Evolutionary conservation across 35 echinoderm and acorn worm species (phyloP).

Genomic region (Acanthaster planci): DNA sequence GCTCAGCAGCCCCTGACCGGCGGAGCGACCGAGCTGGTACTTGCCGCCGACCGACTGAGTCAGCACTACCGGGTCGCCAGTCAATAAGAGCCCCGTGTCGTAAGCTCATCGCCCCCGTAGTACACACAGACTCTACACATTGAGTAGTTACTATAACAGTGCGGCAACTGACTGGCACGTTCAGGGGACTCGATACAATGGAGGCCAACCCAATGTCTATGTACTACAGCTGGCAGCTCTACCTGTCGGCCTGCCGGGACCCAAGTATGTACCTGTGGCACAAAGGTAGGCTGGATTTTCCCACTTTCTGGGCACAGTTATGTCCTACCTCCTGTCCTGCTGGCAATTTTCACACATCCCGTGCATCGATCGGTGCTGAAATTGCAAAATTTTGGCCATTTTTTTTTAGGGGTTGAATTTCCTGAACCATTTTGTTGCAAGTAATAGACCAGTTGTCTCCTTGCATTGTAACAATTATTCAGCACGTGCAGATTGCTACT

Average conservation of each 20-base stretch:
- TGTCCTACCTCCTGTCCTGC: too few species aligned
- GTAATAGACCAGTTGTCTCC: too few species aligned
- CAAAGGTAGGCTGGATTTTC: constrained; percentile 52
- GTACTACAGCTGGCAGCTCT: constrained; percentile 80
- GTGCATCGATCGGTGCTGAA: too few species aligned
- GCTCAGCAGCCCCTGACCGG: not conserved
- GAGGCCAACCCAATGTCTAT: constrained; percentile 62
- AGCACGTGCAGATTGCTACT: too few species aligned
- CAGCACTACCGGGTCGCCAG: constrained; percentile 8
- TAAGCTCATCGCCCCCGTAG: not conserved
- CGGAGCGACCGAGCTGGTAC: not conserved
- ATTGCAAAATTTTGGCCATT: too few species aligned
- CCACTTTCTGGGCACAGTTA: too few species aligned
- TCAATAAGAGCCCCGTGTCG: not conserved
- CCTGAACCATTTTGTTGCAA: too few species aligned
- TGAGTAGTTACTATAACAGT: not conserved
- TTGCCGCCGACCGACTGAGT: not conserved
- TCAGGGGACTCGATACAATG: constrained; percentile 18
- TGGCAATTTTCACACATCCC: too few species aligned
- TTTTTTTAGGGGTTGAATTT: too few species aligned
- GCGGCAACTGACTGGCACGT: too few species aligned
- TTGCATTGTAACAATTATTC: too few species aligned
- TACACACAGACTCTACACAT: not conserved
- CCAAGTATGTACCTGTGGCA: constrained; percentile 59
- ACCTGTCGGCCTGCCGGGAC: constrained; percentile 64